Percentiles rank a stretch among this genome's conserved stretches.
These are phyloP conservation scores for Mugil cephalus DNA, from an alignment of 2,113 vertebrate species.

Conservation along the genomic window DNA sequence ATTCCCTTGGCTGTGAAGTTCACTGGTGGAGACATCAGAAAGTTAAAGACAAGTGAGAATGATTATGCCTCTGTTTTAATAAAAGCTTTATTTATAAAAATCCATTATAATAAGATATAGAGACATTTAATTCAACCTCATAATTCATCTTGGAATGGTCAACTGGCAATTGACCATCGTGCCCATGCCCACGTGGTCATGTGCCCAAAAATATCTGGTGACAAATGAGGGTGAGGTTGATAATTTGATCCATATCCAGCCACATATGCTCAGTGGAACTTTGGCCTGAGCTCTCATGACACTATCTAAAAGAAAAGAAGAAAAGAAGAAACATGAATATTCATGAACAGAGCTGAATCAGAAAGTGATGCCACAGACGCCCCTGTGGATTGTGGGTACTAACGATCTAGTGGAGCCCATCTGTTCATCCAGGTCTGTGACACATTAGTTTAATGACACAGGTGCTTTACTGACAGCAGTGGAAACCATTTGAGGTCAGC, in stretches of 20 bases:
- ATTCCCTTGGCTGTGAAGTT: constrained; percentile 12
- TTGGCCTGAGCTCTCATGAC: constrained; percentile 51
- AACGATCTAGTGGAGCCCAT: constrained; percentile 67
- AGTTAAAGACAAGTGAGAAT: constrained; percentile 2
- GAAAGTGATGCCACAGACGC: constrained; percentile 30
- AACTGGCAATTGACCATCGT: not conserved
- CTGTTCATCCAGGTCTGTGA: constrained; percentile 65
- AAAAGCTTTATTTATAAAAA: not conserved
- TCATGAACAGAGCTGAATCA: constrained; percentile 53
- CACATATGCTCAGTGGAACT: constrained; percentile 60
- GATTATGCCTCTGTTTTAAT: not conserved
- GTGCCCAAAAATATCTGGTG: constrained; percentile 30
- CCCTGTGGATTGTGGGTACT: constrained; percentile 62
- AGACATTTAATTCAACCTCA: not conserved
- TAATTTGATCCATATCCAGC: constrained; percentile 49
- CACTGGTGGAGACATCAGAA: constrained; percentile 1
- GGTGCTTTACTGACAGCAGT: constrained; percentile 41
- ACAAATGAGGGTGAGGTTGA: constrained; percentile 29
- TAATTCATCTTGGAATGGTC: not conserved
- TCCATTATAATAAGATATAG: not conserved
- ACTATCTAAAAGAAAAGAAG: constrained; percentile 41
- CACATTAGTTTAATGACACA: constrained; percentile 56
- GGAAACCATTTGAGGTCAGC: constrained; percentile 30
- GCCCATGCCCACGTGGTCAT: not conserved
- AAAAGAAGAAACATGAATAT: constrained; percentile 59